Percentiles rank a stretch among this genome's conserved stretches.
phyloP scores from a whole-genome alignment of 2,888 invertebrate species.

The Aphidius colemani region DNA sequence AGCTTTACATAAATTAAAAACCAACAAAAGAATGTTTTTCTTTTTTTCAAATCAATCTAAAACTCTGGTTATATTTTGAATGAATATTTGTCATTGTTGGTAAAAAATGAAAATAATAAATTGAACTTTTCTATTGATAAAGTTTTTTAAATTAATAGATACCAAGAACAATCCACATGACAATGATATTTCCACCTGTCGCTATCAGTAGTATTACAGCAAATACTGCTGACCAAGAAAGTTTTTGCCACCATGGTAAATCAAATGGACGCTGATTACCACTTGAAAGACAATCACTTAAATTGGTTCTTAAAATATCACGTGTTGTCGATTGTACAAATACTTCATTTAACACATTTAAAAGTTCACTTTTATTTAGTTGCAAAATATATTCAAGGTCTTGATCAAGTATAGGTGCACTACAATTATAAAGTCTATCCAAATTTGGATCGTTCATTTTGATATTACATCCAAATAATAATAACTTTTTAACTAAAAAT shows the following conservation, averaged over 20 bases:
- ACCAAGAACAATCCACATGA: constrained; percentile 93
- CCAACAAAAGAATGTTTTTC: too few species aligned
- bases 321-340: constrained; percentile 35
- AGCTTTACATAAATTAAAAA: too few species aligned
- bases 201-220: constrained; percentile 78
- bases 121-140: not conserved
- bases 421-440: constrained; percentile 44
- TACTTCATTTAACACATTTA: constrained; percentile 38
- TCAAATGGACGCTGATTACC: constrained; percentile 50
- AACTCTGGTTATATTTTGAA: too few species aligned
- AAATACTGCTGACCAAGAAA: constrained; percentile 78
- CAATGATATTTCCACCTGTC: constrained; percentile 85
- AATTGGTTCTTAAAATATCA: constrained; percentile 36
- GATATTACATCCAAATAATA: constrained; percentile 11
- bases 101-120: not conserved
- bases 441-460: constrained; percentile 41
- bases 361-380: constrained; percentile 42
- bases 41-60: too few species aligned
- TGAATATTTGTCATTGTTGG: not conserved
- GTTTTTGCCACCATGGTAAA: constrained; percentile 69
- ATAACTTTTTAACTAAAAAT: not conserved
- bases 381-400: constrained; percentile 37
- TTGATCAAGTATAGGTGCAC: constrained; percentile 38
- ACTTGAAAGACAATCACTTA: constrained; percentile 40
- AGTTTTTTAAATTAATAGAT: constrained; percentile 31